These are phyloP conservation scores for Mungos mungo DNA, from an alignment of 2,113 vertebrate species.

Conservation along the genomic window DNA sequence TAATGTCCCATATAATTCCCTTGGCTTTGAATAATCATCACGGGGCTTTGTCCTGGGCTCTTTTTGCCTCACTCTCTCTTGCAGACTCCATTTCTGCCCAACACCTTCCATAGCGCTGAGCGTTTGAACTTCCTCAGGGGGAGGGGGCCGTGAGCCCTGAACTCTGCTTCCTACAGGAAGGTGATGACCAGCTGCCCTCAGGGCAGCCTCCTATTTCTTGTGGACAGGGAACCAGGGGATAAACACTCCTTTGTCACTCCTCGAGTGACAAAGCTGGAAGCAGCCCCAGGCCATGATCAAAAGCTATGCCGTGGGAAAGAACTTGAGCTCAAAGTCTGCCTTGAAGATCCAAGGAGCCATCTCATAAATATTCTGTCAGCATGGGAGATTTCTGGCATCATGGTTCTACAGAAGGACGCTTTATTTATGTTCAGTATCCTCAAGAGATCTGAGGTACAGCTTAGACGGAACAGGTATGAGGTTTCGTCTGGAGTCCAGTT, in stretches of 20 bases:
- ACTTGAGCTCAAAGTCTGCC: neutral
- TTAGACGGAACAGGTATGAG: neutral
- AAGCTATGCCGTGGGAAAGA: neutral
- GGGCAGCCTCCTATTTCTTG: neutral
- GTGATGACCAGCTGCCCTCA: neutral
- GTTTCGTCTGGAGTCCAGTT: neutral
- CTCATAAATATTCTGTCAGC: neutral
- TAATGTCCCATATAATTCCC: conserved; percentile 68
- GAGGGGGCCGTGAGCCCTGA: neutral
- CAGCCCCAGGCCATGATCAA: neutral
- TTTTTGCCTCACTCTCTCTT: neutral
- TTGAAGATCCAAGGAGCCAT: neutral
- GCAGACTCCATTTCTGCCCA: neutral
- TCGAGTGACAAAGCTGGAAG: conserved; percentile 25
- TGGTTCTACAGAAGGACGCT: neutral
- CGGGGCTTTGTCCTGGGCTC: neutral
- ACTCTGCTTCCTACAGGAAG: neutral
- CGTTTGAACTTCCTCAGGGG: neutral
- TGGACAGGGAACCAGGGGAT: neutral
- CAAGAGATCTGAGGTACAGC: neutral
- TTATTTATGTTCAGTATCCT: neutral
- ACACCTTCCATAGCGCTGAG: neutral
- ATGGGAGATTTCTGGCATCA: neutral
- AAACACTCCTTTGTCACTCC: too few relatives aligned
- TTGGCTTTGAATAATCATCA: conserved; percentile 21